phyloP scores from a whole-genome alignment of 2,888 invertebrate species.

The Papilio protenor region DNA sequence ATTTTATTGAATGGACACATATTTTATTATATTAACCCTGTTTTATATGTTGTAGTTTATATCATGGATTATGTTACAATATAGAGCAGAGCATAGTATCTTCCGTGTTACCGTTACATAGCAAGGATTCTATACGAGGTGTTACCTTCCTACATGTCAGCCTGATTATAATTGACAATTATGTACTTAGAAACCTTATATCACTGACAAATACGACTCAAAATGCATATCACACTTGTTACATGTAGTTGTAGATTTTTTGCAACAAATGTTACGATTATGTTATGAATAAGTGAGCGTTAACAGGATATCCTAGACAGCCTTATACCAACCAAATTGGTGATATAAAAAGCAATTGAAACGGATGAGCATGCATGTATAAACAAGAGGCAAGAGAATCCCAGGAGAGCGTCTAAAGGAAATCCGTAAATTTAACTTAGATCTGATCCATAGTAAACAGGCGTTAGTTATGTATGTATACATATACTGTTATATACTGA shows the following conservation, averaged over 20 bases:
- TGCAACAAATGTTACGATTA: neutral
- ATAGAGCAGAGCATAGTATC: neutral
- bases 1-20: neutral
- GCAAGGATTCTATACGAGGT: neutral
- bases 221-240: neutral
- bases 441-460: neutral
- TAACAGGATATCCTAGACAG: neutral
- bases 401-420: neutral
- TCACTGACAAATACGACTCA: neutral
- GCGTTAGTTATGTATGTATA: neutral
- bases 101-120: neutral
- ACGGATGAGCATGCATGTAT: neutral
- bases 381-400: neutral
- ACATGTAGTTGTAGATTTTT: neutral
- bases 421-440: neutral
- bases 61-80: neutral
- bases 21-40: neutral
- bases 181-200: neutral
- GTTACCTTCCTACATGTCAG: constrained; percentile 2
- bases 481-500: too few species aligned
- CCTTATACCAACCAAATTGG: neutral
- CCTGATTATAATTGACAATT: neutral
- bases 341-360: too few species aligned
- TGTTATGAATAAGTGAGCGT: neutral
- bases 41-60: neutral